These are phyloP conservation scores for Thymelicus sylvestris DNA, from an alignment of 2,888 invertebrate species.

Conservation along the genomic window DNA sequence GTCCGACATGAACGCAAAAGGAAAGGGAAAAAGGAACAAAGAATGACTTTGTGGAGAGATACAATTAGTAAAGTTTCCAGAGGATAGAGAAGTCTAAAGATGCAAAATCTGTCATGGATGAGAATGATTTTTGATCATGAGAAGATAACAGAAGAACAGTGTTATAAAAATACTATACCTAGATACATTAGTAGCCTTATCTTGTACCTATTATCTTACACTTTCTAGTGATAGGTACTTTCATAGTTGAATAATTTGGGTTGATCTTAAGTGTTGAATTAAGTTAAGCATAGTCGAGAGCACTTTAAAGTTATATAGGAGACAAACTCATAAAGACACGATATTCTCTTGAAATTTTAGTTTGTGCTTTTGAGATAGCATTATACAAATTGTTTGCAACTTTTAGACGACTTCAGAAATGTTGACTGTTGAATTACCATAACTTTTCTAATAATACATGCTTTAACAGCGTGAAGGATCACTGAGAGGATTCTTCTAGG, in stretches of 20 bases:
- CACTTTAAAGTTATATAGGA: not conserved
- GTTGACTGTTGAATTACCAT: no score
- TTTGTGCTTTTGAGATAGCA: not conserved
- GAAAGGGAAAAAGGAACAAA: not conserved
- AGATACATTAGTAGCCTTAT: no score
- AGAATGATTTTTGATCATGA: no score
- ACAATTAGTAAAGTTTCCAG: no score
- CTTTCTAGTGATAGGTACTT: not conserved
- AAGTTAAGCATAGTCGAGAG: not conserved
- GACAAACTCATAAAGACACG: constrained; percentile 1
- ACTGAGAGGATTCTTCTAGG: no score
- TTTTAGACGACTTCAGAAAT: not conserved
- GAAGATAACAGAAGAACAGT: no score
- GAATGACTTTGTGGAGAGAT: no score
- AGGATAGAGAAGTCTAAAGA: no score
- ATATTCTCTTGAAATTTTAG: constrained; percentile 1
- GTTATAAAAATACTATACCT: no score
- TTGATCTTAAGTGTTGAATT: not conserved
- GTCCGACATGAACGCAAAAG: not conserved
- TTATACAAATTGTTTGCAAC: not conserved
- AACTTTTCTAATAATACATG: no score
- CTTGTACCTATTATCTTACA: not conserved
- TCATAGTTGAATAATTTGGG: not conserved
- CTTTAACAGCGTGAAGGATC: no score
- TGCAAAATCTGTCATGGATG: no score